A percentile compares a stretch with the other conserved stretches of the same genome.
Conservation (phyloP, 2,888 invertebrate genomes). For the Ellobium chinense region DNA sequence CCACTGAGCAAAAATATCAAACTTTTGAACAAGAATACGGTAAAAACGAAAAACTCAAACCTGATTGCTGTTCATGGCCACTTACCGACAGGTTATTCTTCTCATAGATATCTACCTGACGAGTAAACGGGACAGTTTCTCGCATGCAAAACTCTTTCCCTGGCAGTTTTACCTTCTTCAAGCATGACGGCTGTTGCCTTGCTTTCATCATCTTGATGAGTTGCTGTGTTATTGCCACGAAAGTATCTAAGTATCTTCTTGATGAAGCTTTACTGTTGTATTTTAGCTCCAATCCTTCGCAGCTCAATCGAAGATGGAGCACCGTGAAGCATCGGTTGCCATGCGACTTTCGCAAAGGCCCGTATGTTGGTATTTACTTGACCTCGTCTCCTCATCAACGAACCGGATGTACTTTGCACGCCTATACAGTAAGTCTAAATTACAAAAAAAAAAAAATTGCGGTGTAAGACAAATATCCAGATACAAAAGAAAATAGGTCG, state of each 20-base stretch:
- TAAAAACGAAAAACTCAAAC: not conserved
- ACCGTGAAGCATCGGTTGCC: constrained; percentile 49
- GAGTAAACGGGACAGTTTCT: constrained; percentile 46
- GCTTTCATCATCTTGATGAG: constrained; percentile 46
- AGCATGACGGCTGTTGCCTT: constrained; percentile 31
- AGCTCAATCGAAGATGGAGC: constrained; percentile 48
- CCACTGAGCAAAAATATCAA: not conserved
- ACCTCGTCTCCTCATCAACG: constrained; percentile 46
- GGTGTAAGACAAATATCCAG: no score
- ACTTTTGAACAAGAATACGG: not conserved
- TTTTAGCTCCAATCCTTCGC: not conserved
- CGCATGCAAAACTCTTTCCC: constrained; percentile 26
- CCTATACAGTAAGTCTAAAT: not conserved
- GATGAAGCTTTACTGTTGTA: not conserved
- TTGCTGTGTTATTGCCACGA: not conserved
- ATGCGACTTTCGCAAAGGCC: constrained; percentile 56
- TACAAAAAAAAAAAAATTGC: no score
- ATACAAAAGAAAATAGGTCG: no score
- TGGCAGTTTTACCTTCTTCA: constrained; percentile 48
- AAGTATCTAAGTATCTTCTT: not conserved
- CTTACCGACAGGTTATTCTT: constrained; percentile 43
- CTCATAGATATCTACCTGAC: constrained; percentile 41
- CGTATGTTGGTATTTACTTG: constrained; percentile 58
- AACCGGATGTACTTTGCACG: constrained; percentile 27
- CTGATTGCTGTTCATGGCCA: not conserved